A percentile compares a stretch with the other conserved stretches of the same genome.
Conservation (phyloP, 2,797 vertebrate species). For the Diglossa cyanea region DNA sequence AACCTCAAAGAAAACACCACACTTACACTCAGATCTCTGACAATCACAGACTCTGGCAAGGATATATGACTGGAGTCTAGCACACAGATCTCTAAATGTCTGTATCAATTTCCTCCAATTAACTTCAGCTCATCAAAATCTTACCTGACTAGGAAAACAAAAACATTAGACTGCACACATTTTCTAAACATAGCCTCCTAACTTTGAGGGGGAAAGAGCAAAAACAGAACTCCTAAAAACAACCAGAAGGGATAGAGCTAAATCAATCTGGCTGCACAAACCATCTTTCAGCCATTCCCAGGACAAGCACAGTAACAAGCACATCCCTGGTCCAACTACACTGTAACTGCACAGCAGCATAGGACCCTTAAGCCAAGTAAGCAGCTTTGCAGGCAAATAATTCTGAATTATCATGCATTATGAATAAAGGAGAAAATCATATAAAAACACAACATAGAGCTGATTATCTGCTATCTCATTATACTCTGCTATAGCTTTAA, state of each 20-base stretch:
- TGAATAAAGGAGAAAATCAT: neutral
- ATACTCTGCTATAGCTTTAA: neutral
- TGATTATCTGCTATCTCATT: neutral
- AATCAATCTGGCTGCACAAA: neutral
- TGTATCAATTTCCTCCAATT: neutral
- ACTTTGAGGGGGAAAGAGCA: neutral
- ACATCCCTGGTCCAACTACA: neutral
- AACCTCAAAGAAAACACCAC: neutral
- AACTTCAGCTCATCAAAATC: neutral
- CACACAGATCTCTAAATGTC: neutral
- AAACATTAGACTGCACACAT: neutral
- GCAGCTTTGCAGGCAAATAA: neutral
- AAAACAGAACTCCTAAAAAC: neutral
- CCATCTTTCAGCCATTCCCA: neutral
- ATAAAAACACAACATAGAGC: neutral
- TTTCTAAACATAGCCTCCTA: neutral
- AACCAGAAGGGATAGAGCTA: neutral
- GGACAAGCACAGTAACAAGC: neutral
- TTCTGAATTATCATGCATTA: neutral
- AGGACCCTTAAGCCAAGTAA: neutral
- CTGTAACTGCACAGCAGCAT: neutral
- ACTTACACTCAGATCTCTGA: neutral
- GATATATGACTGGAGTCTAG: neutral
- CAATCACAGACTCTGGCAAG: neutral
- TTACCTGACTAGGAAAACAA: neutral